A percentile compares a stretch with the other conserved stretches of the same genome.
phyloP scores from a whole-genome alignment of 2,113 vertebrate species.

The Zapus hudsonius region DNA sequence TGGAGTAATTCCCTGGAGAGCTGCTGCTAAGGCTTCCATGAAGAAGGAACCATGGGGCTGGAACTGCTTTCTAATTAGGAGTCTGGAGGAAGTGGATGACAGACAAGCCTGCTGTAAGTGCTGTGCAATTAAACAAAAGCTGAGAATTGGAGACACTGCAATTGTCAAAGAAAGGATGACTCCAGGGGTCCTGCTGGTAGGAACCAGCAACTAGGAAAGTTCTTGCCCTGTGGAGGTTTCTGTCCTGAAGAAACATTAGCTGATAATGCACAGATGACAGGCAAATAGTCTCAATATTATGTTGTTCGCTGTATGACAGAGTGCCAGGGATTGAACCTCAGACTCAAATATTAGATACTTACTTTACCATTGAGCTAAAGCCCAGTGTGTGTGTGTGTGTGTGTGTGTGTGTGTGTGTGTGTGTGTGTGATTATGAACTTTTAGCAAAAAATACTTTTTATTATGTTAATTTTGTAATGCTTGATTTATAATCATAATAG shows the following conservation, averaged over 20 bases:
- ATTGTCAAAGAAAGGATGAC: background rate
- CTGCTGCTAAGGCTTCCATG: background rate
- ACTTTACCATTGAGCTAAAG: background rate
- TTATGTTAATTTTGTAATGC: background rate
- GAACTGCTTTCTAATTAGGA: background rate
- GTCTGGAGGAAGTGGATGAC: background rate
- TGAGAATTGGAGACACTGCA: background rate
- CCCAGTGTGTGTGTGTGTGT: background rate
- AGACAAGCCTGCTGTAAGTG: background rate
- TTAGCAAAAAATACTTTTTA: background rate
- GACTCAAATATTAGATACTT: background rate
- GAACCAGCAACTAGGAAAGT: background rate
- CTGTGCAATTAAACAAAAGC: background rate
- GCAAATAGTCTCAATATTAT: background rate
- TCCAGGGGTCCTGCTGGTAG: background rate
- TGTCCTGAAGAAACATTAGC: background rate
- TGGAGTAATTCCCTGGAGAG: rapidly evolving
- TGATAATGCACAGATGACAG: background rate
- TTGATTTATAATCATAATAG: background rate
- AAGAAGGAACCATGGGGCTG: background rate
- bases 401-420: too few relatives aligned
- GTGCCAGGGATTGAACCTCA: background rate
- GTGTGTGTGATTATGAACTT: too few relatives aligned
- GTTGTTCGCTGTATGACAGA: background rate
- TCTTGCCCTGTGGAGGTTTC: background rate